Percentiles rank a stretch among this genome's conserved stretches.
phyloP scores from a whole-genome alignment of 2,797 vertebrate species.

The Parauchenoglanis ngamensis region DNA sequence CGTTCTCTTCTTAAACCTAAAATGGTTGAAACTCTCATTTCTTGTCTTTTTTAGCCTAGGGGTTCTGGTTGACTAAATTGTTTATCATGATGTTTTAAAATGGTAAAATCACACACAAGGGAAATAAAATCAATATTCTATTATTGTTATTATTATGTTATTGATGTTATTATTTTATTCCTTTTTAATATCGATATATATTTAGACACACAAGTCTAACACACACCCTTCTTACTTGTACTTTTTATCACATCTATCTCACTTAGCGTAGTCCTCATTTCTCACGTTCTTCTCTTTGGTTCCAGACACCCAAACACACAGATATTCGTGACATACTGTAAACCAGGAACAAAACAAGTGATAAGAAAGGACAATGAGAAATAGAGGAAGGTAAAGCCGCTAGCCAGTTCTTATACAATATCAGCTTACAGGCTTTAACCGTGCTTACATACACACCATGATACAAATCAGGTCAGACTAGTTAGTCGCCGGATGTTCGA shows the following conservation, averaged over 20 bases:
- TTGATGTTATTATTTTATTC: no score
- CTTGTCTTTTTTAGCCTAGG: not conserved
- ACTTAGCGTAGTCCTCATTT: conserved; percentile 35
- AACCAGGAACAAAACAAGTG: conserved; percentile 8
- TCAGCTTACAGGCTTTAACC: conserved; percentile 20
- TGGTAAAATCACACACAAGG: not conserved
- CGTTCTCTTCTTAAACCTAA: not conserved
- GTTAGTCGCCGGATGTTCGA: not conserved
- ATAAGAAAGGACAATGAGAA: conserved; percentile 1
- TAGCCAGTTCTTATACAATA: conserved; percentile 6
- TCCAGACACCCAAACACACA: conserved; percentile 33
- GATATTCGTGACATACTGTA: not conserved
- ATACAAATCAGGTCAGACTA: conserved; percentile 35
- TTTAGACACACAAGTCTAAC: not conserved
- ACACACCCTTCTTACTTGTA: not conserved
- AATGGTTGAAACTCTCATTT: not conserved
- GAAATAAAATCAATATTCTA: no score
- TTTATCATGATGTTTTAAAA: not conserved
- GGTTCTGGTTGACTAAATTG: not conserved
- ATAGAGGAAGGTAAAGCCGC: not conserved
- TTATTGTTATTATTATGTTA: no score
- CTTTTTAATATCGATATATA: no score
- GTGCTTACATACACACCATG: not conserved
- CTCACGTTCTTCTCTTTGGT: conserved; percentile 54
- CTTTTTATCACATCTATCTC: not conserved